Conservation (phyloP, 2,888 invertebrate species). For the Rhingia rostrata region DNA sequence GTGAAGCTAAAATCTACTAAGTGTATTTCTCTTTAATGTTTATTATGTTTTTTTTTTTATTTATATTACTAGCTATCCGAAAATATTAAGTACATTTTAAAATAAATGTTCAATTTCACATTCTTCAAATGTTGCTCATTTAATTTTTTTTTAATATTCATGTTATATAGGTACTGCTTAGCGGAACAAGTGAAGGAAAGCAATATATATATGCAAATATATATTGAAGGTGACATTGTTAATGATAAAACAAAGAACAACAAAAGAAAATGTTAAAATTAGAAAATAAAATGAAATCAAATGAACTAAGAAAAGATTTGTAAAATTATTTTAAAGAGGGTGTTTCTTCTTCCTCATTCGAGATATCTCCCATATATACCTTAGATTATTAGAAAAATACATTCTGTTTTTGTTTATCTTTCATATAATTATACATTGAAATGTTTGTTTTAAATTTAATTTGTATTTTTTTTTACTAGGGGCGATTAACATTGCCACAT, state of each 20-base stretch:
- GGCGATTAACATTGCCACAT: conserved; percentile 65
- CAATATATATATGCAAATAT: conserved; percentile 14
- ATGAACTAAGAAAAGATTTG: conserved; percentile 52
- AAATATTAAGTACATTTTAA: conserved; percentile 72
- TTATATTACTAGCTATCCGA: conserved; percentile 62
- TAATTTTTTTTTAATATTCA: conserved; percentile 19
- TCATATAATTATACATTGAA: conserved; percentile 68
- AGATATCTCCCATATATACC: conserved; percentile 65
- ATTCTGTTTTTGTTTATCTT: conserved; percentile 67
- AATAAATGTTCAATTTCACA: conserved; percentile 66
- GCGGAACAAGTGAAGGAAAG: conserved; percentile 56
- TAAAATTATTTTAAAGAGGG: conserved; percentile 44
- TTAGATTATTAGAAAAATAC: conserved; percentile 74
- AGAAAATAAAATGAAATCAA: not conserved
- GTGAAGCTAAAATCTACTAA: conserved; percentile 74
- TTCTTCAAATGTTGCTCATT: conserved; percentile 47
- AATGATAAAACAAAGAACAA: conserved; percentile 18
- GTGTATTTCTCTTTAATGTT: conserved; percentile 65
- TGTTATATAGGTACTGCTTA: conserved; percentile 64
- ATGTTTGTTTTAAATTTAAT: conserved; percentile 34
- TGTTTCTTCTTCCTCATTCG: conserved; percentile 34
- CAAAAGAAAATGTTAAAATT: not conserved
- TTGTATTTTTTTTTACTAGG: conserved; percentile 46
- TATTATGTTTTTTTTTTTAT: conserved; percentile 27
- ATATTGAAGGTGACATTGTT: conserved; percentile 36